Evolutionary conservation across 1,140 invertebrate species (phyloP), one percentile per base, ranked within the genome.

Genomic region (Temnothorax curvispinosus): DNA sequence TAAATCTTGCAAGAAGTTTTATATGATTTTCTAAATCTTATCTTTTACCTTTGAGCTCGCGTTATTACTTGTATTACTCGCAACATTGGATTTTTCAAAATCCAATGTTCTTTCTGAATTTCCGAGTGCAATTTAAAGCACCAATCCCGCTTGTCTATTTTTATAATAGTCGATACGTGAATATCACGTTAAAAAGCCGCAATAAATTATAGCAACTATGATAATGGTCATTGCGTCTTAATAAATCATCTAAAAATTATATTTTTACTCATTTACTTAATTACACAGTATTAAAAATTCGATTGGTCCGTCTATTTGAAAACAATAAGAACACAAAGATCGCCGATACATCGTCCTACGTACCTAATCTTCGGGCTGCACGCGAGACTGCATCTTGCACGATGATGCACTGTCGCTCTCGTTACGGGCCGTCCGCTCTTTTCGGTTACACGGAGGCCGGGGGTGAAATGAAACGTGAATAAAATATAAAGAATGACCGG

Each of bases 401-500:
- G 21, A 44, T 52, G 60, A 78, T 65, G 60, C 60, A 69, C 32
- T 11, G 47, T 38, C 13, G 21, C 32, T 76, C 72, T 78, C 74
- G 74, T 85, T 64, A 78, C 38, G 35, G 38, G n/a, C 27, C 27
- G 80, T 38, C 44, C 41, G 38, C 41, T 62, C 27, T 75, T 50
- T 74, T 75, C 56, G 71, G 71, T 32, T 38, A 50, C 56, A 27
- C 74, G 35, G 44, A 69, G 58, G 62, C 54, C 27, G 88, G 69
- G 64, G 58, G 87, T 78, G 76, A 93, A 92, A 92, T 92, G 91
- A 91, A 91, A 89, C 90, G 87, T 91, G 92, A 94, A 94, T 94
- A 93, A 94, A 93, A 91, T 91, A 94, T 94, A 93, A 93, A 92
- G 91, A 91, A 93, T 91, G 87, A 90, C 86, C 87, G 35, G 54